phyloP scores from a whole-genome alignment of 2,113 vertebrate species.

The Aegithalos caudatus region DNA sequence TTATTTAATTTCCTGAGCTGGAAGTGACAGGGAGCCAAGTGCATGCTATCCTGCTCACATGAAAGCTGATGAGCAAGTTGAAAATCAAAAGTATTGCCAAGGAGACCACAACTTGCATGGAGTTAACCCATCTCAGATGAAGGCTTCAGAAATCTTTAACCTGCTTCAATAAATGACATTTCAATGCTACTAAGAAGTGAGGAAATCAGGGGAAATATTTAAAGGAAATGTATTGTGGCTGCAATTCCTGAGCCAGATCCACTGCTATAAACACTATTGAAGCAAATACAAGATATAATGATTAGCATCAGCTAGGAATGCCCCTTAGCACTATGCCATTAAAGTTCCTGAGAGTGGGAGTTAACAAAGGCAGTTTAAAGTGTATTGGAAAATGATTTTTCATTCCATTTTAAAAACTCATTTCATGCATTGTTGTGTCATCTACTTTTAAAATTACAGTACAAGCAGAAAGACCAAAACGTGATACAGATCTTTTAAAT shows the following conservation, averaged over 20 bases:
- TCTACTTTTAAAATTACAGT: slow-evolving; percentile 53
- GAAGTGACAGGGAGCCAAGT: background rate
- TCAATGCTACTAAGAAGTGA: background rate
- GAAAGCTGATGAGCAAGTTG: slow-evolving; percentile 3
- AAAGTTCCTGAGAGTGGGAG: slow-evolving; percentile 16
- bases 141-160: background rate
- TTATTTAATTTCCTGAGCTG: slow-evolving; percentile 58
- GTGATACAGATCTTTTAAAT: slow-evolving; percentile 16
- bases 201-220: background rate
- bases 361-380: slow-evolving; percentile 56
- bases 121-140: background rate
- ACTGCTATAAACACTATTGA: background rate
- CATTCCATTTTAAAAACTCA: slow-evolving; percentile 59
- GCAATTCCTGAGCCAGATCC: background rate
- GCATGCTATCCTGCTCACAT: background rate
- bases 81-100: slow-evolving; percentile 41
- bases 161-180: background rate
- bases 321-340: background rate
- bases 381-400: slow-evolving; percentile 46
- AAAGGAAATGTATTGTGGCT: background rate
- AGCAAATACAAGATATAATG: background rate
- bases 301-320: slow-evolving; percentile 8
- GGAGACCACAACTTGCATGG: background rate
- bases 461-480: slow-evolving; percentile 33
- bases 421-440: slow-evolving; percentile 59